phyloP scores from a whole-genome alignment of 2,113 vertebrate species.

The Columbina picui region DNA sequence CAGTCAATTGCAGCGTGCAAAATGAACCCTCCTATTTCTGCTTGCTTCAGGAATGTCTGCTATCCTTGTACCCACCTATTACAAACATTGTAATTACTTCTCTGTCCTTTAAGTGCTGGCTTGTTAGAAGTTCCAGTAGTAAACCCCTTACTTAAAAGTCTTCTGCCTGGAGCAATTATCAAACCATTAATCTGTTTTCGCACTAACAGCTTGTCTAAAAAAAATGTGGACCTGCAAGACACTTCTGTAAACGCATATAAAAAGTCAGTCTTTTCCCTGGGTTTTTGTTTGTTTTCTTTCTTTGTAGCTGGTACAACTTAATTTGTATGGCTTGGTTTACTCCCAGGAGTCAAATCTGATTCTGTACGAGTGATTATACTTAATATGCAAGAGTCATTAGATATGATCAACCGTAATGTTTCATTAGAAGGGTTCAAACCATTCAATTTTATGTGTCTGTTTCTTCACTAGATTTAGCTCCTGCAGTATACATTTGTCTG shows the following conservation, averaged over 20 bases:
- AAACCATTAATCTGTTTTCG: slow-evolving; percentile 38
- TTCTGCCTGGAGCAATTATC: slow-evolving; percentile 43
- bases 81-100: slow-evolving; percentile 53
- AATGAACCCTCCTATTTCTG: slow-evolving; percentile 15
- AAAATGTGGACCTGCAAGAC: not conserved
- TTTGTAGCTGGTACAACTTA: not conserved
- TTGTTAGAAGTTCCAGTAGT: slow-evolving; percentile 53
- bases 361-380: slow-evolving; percentile 26
- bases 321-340: slow-evolving; percentile 5
- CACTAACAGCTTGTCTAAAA: not conserved
- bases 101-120: slow-evolving; percentile 44
- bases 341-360: slow-evolving; percentile 21
- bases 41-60: slow-evolving; percentile 22
- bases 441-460: not conserved
- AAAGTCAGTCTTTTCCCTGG: not conserved
- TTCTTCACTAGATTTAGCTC: slow-evolving; percentile 16
- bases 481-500: not conserved
- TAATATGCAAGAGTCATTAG: slow-evolving; percentile 33
- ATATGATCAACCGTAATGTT: slow-evolving; percentile 25
- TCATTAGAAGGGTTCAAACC: slow-evolving; percentile 23
- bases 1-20: not conserved
- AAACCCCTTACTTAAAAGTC: slow-evolving; percentile 43
- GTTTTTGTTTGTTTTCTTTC: slow-evolving; percentile 35
- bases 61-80: not conserved
- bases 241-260: not conserved